These are phyloP conservation scores for Schizotus pectinicornis DNA, from an alignment of 2,888 invertebrate species.

Conservation along the genomic window DNA sequence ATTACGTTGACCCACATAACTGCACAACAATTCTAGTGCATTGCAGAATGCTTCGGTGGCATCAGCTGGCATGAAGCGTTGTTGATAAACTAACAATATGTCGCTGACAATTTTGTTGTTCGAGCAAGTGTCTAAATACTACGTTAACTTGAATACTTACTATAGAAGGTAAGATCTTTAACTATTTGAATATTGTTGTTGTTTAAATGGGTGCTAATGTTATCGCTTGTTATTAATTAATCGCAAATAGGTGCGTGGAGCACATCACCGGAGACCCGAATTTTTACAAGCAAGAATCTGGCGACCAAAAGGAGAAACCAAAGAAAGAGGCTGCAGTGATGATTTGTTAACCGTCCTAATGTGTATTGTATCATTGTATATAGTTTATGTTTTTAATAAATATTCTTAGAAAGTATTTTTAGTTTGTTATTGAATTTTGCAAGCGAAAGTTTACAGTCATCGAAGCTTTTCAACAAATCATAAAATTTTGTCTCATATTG, in stretches of 20 bases:
- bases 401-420: too few species aligned
- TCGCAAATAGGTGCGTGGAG: constrained; percentile 2
- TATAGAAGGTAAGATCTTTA: constrained; percentile 5
- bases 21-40: constrained; percentile 1
- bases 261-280: constrained; percentile 10
- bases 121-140: neutral
- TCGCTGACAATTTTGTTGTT: constrained; percentile 6
- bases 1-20: constrained; percentile 16
- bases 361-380: too few species aligned
- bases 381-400: too few species aligned
- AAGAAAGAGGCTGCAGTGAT: neutral
- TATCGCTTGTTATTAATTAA: neutral
- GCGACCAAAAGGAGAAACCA: neutral
- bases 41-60: neutral
- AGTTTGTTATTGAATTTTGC: too few species aligned
- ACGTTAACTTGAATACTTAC: constrained; percentile 1
- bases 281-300: neutral
- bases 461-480: too few species aligned
- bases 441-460: too few species aligned
- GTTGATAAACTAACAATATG: constrained; percentile 1
- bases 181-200: neutral
- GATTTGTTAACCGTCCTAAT: too few species aligned
- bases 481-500: too few species aligned
- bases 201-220: neutral
- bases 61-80: neutral